Conservation (phyloP, 2,797 vertebrate genomes). For the Phoebastria nigripes region DNA sequence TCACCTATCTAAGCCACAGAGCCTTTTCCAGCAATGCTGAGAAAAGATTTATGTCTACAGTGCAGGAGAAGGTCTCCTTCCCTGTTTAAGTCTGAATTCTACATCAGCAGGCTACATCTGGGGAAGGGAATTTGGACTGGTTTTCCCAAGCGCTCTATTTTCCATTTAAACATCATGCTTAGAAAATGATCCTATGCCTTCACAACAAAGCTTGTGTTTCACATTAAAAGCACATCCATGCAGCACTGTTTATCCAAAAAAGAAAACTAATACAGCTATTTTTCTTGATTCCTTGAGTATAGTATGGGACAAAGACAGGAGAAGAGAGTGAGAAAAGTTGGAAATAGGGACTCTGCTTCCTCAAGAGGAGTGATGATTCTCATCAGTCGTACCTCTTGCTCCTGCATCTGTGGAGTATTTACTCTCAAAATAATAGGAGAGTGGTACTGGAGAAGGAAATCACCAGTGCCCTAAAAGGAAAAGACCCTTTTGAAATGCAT, state of each 20-base stretch:
- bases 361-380: background rate
- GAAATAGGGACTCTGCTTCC: background rate
- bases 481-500: background rate
- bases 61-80: background rate
- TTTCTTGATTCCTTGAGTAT: background rate
- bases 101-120: background rate
- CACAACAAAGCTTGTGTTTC: background rate
- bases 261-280: background rate
- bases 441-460: background rate
- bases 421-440: background rate
- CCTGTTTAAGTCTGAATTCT: background rate
- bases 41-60: slow-evolving; percentile 16
- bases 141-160: background rate
- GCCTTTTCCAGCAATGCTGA: background rate
- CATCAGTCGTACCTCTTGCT: background rate
- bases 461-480: background rate
- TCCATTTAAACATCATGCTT: background rate
- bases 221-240: background rate
- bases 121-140: background rate
- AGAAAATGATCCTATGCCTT: background rate
- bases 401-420: background rate
- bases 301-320: background rate
- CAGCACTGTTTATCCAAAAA: background rate
- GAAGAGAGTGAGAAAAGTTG: background rate
- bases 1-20: background rate